Evolutionary conservation across 2,113 vertebrate species (phyloP), one percentile per base, ranked within the genome.

Genomic region (Phainopepla nitens): DNA sequence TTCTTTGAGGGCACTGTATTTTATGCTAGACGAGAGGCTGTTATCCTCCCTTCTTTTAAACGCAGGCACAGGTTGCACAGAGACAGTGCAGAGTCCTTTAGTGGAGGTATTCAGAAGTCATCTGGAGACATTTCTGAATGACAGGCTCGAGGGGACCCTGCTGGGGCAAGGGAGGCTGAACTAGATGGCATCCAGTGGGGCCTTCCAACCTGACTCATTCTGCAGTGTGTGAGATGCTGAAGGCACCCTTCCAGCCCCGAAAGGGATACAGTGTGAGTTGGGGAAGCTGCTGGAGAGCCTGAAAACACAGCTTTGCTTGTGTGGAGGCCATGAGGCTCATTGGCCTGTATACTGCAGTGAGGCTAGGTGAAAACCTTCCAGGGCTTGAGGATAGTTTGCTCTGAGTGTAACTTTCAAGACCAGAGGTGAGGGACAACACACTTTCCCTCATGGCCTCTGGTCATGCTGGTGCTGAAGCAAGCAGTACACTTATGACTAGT

Each of bases 381-480:
- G 54, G 25, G 15, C 33, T 28, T 41, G 39, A 53, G 36, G 15
- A 18, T 33, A 33, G 15, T 27, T 64, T 92, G n/a, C 15, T 80
- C 62, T n/a, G 22, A 61, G 41, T 33, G 6, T 39, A 61, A 42
- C 35, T 47, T 44, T 27, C 64, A 62, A 69, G 49, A n/a, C 12
- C 0, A 0, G 10, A 68, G 21, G 21, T 7, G 4, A 79, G 23
- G 51, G 10, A 56, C 11, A 35, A 36, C 5, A 2, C 22, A 11
- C 24, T 76, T 47, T 83, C 7, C 13, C 62, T 56, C 23, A 3
- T 5, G 22, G 49, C 12, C 33, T 69, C 18, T 68, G 35, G 29
- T 60, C 24, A 21, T 14, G 42, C 50, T 56, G 27, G 15, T 1
- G 0, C 51, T 80, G 57, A 71, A 76, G 62, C 17, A 85, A 72